Evolutionary conservation across 1,140 invertebrate genomes (phyloP).

Genomic region (Trissolcus basalis): DNA sequence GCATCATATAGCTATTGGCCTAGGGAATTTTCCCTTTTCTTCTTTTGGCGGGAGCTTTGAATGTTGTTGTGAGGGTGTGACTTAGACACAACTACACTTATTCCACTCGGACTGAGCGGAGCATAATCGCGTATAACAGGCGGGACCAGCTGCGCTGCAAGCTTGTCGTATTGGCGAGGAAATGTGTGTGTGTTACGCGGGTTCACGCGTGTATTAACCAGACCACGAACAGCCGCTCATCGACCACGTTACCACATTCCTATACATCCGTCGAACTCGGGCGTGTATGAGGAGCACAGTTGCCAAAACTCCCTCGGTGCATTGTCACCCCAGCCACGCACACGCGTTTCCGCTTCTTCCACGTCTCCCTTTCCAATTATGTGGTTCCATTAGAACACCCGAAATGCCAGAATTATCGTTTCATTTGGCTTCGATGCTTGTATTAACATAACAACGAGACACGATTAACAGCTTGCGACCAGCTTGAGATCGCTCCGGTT

Average conservation of each 20-base stretch:
- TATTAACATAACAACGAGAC: constrained; percentile 65
- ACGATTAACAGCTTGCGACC: constrained; percentile 62
- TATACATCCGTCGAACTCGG: constrained; percentile 50
- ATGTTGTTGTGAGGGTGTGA: too few relatives aligned
- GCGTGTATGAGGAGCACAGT: constrained; percentile 34
- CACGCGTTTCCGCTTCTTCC: constrained; percentile 56
- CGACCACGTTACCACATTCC: constrained; percentile 57
- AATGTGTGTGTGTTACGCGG: constrained; percentile 53
- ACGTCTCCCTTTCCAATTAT: constrained; percentile 63
- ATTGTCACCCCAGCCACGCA: constrained; percentile 58
- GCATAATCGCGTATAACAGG: constrained; percentile 55
- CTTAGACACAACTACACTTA: too few relatives aligned
- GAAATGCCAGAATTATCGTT: constrained; percentile 64
- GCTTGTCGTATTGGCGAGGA: constrained; percentile 51
- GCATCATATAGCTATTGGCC: too few relatives aligned
- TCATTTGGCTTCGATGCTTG: constrained; percentile 59
- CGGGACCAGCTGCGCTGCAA: constrained; percentile 53
- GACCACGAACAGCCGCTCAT: constrained; percentile 58
- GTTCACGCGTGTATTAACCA: constrained; percentile 58
- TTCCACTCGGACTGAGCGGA: constrained; percentile 38
- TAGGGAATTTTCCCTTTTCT: too few relatives aligned
- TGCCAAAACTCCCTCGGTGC: constrained; percentile 45
- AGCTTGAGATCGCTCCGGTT: constrained; percentile 32
- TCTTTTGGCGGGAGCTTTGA: too few relatives aligned
- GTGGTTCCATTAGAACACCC: constrained; percentile 61